Conservation (phyloP, 2,888 invertebrate genomes). For the Panopea generosa region DNA sequence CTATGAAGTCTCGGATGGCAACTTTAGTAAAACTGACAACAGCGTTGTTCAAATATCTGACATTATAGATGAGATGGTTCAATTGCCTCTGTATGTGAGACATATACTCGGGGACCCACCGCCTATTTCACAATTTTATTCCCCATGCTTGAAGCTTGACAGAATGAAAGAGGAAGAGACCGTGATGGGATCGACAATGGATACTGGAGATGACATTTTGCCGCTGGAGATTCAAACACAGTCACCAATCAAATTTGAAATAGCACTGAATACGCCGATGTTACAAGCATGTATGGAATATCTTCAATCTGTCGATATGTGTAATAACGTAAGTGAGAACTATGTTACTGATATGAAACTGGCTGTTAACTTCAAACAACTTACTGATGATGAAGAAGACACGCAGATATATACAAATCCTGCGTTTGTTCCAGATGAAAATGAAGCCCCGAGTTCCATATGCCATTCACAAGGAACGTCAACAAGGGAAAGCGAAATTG, state of each 20-base stretch:
- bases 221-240: constrained; percentile 59
- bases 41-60: constrained; percentile 54
- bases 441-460: constrained; percentile 35
- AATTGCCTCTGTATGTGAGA: constrained; percentile 56
- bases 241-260: constrained; percentile 59
- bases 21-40: constrained; percentile 47
- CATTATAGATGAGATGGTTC: constrained; percentile 55
- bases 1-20: constrained; percentile 62
- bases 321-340: constrained; percentile 43
- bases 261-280: constrained; percentile 59
- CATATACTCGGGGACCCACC: constrained; percentile 63
- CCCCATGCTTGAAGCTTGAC: constrained; percentile 53
- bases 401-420: constrained; percentile 29
- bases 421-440: constrained; percentile 38
- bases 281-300: constrained; percentile 50
- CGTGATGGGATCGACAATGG: constrained; percentile 60
- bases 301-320: constrained; percentile 52
- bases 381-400: constrained; percentile 7
- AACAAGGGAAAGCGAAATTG: constrained; percentile 47
- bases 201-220: constrained; percentile 41
- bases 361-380: constrained; percentile 52
- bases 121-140: constrained; percentile 58
- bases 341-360: constrained; percentile 65
- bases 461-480: constrained; percentile 53
- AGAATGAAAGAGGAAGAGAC: constrained; percentile 60